A percentile compares a stretch with the other conserved stretches of the same genome.
These are phyloP conservation scores for Zoanthus sociatus DNA, from an alignment of 92 coral and sea anemone genomes.

Conservation along the genomic window DNA sequence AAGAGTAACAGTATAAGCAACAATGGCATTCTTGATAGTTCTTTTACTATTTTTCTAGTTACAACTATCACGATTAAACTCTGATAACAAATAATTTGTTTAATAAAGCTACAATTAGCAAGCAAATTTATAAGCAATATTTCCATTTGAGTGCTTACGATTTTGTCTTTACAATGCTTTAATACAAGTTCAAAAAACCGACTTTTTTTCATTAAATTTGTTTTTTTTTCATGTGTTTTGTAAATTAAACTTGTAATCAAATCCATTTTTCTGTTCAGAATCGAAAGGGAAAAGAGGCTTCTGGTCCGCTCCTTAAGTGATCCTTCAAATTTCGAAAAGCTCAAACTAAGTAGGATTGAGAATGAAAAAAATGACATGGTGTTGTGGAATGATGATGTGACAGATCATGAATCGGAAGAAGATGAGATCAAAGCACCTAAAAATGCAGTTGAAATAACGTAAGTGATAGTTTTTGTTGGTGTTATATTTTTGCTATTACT, in stretches of 20 bases:
- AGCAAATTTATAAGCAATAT: too few relatives aligned
- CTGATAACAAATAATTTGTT: too few relatives aligned
- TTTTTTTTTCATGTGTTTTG: background rate
- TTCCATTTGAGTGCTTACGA: too few relatives aligned
- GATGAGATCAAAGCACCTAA: slow-evolving; percentile 16
- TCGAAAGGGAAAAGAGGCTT: slow-evolving; percentile 57
- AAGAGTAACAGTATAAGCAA: too few relatives aligned
- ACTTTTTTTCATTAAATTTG: background rate
- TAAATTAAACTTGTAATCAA: background rate
- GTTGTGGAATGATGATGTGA: background rate
- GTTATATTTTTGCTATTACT: background rate
- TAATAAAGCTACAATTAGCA: too few relatives aligned
- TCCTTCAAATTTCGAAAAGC: slow-evolving; percentile 66
- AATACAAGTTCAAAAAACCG: too few relatives aligned
- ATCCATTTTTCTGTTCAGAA: background rate
- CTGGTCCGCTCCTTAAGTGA: slow-evolving; percentile 69
- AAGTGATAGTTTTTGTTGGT: background rate
- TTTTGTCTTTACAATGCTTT: too few relatives aligned
- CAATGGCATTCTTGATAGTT: too few relatives aligned
- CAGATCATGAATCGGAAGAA: slow-evolving; percentile 16
- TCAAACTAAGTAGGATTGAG: slow-evolving; percentile 45
- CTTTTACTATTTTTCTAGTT: too few relatives aligned
- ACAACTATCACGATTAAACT: too few relatives aligned
- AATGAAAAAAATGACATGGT: slow-evolving; percentile 27
- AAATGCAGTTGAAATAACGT: slow-evolving; percentile 27